These are phyloP conservation scores for Enteromius afrohamiltoni DNA, from an alignment of 2,797 vertebrate genomes.

Conservation along the genomic window DNA sequence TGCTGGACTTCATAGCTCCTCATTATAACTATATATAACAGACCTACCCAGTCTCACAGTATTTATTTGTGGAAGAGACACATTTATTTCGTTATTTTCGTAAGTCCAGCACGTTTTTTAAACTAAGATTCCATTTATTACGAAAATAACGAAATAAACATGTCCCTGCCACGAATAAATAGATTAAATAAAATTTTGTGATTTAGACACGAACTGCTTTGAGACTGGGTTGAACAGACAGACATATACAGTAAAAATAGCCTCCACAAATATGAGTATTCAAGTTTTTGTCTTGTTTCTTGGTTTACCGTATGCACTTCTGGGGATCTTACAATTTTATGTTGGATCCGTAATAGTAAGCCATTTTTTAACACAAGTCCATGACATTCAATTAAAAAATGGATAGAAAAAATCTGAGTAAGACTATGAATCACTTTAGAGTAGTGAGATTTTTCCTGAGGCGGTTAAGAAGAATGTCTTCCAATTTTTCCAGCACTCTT, in stretches of 20 bases:
- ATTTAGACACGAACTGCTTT: no score
- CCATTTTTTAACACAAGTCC: conserved; percentile 24
- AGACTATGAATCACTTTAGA: conserved; percentile 11
- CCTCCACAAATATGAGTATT: conserved; percentile 3
- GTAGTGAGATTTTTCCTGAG: neutral
- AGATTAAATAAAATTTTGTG: no score
- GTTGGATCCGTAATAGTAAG: conserved; percentile 23
- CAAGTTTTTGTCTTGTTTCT: neutral
- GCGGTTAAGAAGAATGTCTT: conserved; percentile 19
- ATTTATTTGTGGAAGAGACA: no score
- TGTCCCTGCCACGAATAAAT: no score
- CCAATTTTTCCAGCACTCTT: neutral
- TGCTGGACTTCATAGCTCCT: conserved; percentile 25
- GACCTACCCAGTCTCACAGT: no score
- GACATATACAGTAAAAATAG: conserved; percentile 22
- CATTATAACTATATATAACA: conserved; percentile 40
- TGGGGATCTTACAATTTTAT: conserved; percentile 11
- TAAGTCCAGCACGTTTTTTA: no score
- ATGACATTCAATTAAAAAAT: conserved; percentile 30
- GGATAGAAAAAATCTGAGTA: neutral
- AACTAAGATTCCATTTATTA: no score
- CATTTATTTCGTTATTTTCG: no score
- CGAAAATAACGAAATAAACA: no score
- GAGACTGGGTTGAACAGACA: no score
- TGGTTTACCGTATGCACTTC: conserved; percentile 8